Conservation (phyloP, 2,113 vertebrate species). For the Lophius piscatorius region DNA sequence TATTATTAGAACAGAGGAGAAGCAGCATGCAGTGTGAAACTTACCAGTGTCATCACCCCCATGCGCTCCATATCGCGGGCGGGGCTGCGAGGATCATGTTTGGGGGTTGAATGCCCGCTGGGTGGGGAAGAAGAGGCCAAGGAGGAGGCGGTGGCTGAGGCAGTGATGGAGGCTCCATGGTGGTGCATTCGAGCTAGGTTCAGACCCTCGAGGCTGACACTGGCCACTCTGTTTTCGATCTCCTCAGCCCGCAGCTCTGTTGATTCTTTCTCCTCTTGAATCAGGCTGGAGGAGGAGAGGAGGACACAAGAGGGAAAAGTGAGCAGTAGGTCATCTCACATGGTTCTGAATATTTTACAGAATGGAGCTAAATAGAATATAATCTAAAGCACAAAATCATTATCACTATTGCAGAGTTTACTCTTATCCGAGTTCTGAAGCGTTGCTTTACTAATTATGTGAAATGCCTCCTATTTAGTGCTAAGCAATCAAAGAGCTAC, state of each 20-base stretch:
- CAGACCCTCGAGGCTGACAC: constrained; percentile 95
- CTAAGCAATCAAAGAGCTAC: constrained; percentile 47
- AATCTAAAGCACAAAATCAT: not conserved
- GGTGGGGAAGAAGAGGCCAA: constrained; percentile 96
- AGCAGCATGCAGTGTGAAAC: not conserved
- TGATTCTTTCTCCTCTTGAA: constrained; percentile 98
- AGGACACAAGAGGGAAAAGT: not conserved
- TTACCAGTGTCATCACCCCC: constrained; percentile 97
- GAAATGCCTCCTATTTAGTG: constrained; percentile 17
- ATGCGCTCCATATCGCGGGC: constrained; percentile 96
- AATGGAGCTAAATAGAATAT: too few relatives aligned
- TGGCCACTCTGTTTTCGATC: constrained; percentile 97
- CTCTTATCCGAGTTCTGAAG: constrained; percentile 6
- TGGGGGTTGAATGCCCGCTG: constrained; percentile 97
- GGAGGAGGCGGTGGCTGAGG: constrained; percentile 94
- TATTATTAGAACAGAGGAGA: not conserved
- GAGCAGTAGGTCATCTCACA: not conserved
- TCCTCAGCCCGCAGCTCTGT: constrained; percentile 97
- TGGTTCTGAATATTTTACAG: not conserved
- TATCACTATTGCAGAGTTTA: not conserved
- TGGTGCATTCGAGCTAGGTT: constrained; percentile 93
- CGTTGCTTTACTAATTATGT: constrained; percentile 16
- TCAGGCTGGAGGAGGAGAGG: constrained; percentile 81
- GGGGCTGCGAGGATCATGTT: constrained; percentile 93
- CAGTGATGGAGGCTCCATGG: constrained; percentile 93